A percentile compares a stretch with the other conserved stretches of the same genome.
These are phyloP conservation scores for Balaeniceps rex DNA, from an alignment of 2,113 vertebrate genomes.

Conservation along the genomic window DNA sequence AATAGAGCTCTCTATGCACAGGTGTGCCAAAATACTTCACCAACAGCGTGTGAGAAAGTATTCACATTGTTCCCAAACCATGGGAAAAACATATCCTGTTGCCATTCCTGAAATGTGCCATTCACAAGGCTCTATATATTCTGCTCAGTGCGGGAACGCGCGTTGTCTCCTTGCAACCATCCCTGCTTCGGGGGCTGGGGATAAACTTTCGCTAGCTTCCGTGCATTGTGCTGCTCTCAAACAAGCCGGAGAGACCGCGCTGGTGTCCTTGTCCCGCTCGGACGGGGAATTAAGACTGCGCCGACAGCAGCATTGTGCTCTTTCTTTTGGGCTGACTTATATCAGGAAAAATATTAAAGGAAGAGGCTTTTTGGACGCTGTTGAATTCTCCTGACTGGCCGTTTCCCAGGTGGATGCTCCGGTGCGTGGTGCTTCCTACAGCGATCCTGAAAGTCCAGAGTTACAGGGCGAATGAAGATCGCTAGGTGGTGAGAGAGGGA, in stretches of 20 bases:
- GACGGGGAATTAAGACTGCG: rapidly evolving
- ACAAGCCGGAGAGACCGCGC: background rate
- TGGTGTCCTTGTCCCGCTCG: background rate
- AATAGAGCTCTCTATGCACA: constrained; percentile 42
- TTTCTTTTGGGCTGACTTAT: background rate
- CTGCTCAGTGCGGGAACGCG: background rate
- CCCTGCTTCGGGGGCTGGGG: background rate
- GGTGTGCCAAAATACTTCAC: constrained; percentile 68
- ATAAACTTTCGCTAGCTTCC: constrained; percentile 37
- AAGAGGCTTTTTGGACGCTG: background rate
- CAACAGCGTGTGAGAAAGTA: constrained; percentile 54
- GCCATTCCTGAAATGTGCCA: background rate
- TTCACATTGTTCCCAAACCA: constrained; percentile 19
- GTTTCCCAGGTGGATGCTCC: background rate
- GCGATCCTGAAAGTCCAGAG: rapidly evolving
- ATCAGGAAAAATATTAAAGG: background rate
- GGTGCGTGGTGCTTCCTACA: background rate
- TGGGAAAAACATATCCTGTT: constrained; percentile 33
- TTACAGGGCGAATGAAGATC: background rate
- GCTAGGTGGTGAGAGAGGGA: background rate
- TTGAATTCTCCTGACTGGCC: background rate
- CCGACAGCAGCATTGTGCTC: background rate
- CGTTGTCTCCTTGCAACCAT: constrained; percentile 1
- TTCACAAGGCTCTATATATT: background rate
- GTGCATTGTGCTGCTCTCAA: constrained; percentile 10